These are phyloP conservation scores for Diuraphis noxia DNA, from an alignment of 1,140 invertebrate genomes.

Conservation along the genomic window DNA sequence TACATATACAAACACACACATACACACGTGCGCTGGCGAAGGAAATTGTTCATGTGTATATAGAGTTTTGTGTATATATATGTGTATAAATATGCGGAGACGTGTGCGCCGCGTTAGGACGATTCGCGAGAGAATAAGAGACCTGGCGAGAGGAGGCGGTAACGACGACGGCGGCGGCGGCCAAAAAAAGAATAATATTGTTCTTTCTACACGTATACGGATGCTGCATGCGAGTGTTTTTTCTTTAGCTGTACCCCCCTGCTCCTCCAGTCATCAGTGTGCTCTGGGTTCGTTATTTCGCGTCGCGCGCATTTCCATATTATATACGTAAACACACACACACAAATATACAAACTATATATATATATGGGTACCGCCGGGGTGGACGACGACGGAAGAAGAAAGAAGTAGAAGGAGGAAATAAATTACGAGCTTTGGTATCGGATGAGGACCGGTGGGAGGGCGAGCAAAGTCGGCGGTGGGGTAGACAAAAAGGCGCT, in stretches of 20 bases:
- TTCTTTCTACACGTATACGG: constrained; percentile 15
- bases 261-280: background rate
- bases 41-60: background rate
- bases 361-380: background rate
- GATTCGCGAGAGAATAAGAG: background rate
- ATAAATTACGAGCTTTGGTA: constrained; percentile 49
- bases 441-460: background rate
- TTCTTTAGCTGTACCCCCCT: background rate
- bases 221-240: constrained; percentile 29
- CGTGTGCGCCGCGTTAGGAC: background rate
- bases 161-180: constrained; percentile 6
- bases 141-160: constrained; percentile 13
- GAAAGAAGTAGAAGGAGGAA: background rate
- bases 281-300: constrained; percentile 37
- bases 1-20: background rate
- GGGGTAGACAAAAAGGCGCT: constrained; percentile 35
- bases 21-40: background rate
- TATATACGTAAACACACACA: background rate
- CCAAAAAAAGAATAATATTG: constrained; percentile 45
- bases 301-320: constrained; percentile 46
- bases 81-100: background rate
- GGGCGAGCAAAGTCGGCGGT: background rate
- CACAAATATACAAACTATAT: background rate
- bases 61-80: background rate
- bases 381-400: background rate